phyloP scores from a whole-genome alignment of 1,140 invertebrate genomes.

The Pristionchus pacificus region DNA sequence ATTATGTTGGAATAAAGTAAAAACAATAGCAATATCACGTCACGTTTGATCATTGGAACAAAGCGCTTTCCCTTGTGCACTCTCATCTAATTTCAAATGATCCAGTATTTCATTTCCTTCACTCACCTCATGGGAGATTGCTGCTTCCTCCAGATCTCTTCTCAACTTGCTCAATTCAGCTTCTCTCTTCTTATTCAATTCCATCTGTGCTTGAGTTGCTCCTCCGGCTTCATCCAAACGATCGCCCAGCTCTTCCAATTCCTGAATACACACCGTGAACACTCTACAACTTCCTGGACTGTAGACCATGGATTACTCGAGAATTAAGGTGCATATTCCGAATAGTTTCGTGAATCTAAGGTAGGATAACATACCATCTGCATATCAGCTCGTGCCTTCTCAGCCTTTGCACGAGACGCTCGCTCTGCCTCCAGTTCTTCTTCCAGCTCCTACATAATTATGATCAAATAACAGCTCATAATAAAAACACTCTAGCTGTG shows the following conservation, averaged over 20 bases:
- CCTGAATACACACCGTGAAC: no score
- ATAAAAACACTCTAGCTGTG: no score
- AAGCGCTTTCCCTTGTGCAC: no score
- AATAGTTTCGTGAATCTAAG: slow-evolving; percentile 89
- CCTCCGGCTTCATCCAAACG: slow-evolving; percentile 72
- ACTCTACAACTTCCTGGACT: no score
- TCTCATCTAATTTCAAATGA: no score
- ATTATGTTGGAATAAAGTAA: no score
- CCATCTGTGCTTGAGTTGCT: slow-evolving; percentile 94
- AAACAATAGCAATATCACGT: no score
- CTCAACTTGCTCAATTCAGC: slow-evolving; percentile 94
- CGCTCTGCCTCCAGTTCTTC: slow-evolving; percentile 96
- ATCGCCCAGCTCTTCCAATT: slow-evolving; percentile 93
- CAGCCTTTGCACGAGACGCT: slow-evolving; percentile 80
- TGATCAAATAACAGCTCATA: neutral
- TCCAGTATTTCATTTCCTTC: no score
- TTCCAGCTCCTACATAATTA: slow-evolving; percentile 74
- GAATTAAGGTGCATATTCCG: slow-evolving; percentile 81
- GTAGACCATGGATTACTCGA: no score
- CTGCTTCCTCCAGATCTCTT: slow-evolving; percentile 85
- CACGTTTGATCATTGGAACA: no score
- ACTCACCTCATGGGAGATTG: slow-evolving; percentile 28
- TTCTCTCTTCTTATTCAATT: slow-evolving; percentile 94
- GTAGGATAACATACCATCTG: no score
- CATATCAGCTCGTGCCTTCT: slow-evolving; percentile 51